A percentile compares a stretch with the other conserved stretches of the same genome.
These are phyloP conservation scores for Sphaerolaimus hirsutus DNA, from an alignment of 2,888 invertebrate species.

Conservation along the genomic window DNA sequence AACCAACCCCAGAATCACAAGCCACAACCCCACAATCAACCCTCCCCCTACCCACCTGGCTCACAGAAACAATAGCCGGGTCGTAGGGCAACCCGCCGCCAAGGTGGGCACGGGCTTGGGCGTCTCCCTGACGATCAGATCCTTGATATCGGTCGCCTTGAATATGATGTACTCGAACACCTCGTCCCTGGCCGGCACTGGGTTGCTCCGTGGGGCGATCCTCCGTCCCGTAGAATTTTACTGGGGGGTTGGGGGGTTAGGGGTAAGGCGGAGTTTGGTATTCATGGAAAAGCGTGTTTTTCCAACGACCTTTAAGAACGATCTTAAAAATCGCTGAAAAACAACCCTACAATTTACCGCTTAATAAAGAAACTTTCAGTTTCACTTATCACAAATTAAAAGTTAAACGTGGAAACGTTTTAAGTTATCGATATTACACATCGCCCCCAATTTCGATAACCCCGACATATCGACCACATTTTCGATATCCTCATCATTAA, in stretches of 20 bases:
- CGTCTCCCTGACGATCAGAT: conserved; percentile 66
- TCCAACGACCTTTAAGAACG: neutral
- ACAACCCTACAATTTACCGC: too few species aligned
- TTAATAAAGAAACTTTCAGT: too few species aligned
- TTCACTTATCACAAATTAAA: too few species aligned
- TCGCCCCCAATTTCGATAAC: too few species aligned
- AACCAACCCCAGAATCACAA: too few species aligned
- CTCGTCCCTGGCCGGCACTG: conserved; percentile 84
- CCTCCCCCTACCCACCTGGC: neutral
- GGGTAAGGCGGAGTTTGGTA: neutral
- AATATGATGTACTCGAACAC: conserved; percentile 96
- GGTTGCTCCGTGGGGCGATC: conserved; percentile 78
- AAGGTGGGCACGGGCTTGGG: conserved; percentile 43
- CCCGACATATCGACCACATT: too few species aligned
- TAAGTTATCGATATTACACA: too few species aligned
- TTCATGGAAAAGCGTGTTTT: neutral
- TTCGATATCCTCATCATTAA: too few species aligned
- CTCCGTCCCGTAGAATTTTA: conserved; percentile 92
- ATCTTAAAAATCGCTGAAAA: neutral
- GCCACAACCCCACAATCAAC: too few species aligned
- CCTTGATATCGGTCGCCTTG: conserved; percentile 91
- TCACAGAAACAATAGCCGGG: neutral
- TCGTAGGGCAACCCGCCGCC: neutral
- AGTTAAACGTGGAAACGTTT: too few species aligned
- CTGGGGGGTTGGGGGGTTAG: conserved; percentile 49